phyloP scores from a whole-genome alignment of 2,113 vertebrate genomes.

The Salvelinus alpinus region DNA sequence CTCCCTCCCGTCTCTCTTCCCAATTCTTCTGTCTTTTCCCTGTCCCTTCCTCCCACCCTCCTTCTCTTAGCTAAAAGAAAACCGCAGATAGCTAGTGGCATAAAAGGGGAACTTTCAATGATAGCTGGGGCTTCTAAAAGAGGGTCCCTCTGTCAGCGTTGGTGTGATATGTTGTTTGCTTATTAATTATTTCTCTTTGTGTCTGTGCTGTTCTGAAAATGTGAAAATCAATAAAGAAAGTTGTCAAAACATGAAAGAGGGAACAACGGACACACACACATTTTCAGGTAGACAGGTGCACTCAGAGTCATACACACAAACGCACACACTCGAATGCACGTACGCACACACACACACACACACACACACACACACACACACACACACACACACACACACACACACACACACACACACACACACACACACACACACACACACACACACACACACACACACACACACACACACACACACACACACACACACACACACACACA shows the following conservation, averaged over 20 bases:
- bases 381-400: too few species aligned
- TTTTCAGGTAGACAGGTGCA: slow-evolving; percentile 15
- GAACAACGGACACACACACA: slow-evolving; percentile 1
- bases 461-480: too few species aligned
- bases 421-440: background rate
- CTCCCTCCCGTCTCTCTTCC: too few species aligned
- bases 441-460: too few species aligned
- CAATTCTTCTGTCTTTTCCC: too few species aligned
- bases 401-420: too few species aligned
- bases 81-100: slow-evolving; percentile 18
- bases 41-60: background rate
- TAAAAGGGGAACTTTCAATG: background rate
- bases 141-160: slow-evolving; percentile 48
- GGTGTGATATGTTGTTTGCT: slow-evolving; percentile 57
- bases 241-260: slow-evolving; percentile 63
- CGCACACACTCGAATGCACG: slow-evolving; percentile 41
- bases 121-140: slow-evolving; percentile 47
- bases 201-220: slow-evolving; percentile 28
- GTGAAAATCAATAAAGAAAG: slow-evolving; percentile 67
- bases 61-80: background rate
- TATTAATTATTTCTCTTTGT: slow-evolving; percentile 7
- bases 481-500: background rate
- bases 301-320: slow-evolving; percentile 15
- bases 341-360: slow-evolving; percentile 24
- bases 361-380: background rate